These are phyloP conservation scores for Callospermophilus lateralis DNA, from an alignment of 2,113 vertebrate species.

Conservation along the genomic window DNA sequence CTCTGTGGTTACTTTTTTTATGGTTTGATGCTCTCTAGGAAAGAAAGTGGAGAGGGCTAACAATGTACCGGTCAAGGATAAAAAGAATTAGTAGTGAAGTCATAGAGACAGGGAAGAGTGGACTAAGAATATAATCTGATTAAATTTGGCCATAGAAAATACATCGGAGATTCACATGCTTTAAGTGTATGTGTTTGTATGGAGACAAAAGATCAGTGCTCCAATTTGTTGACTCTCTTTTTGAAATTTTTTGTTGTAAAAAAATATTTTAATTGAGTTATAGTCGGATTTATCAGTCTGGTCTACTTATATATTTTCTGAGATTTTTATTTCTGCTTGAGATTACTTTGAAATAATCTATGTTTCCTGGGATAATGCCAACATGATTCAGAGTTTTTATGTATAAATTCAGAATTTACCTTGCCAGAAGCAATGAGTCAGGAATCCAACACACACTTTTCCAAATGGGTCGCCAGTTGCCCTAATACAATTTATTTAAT, in stretches of 20 bases:
- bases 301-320: background rate
- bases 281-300: background rate
- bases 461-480: background rate
- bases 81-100: background rate
- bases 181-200: background rate
- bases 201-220: background rate
- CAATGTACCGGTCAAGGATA: background rate
- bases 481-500: background rate
- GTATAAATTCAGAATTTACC: background rate
- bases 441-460: background rate
- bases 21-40: background rate
- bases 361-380: background rate
- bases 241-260: slow-evolving; percentile 6
- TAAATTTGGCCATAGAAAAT: background rate
- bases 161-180: background rate
- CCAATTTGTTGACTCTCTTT: background rate
- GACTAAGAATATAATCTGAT: background rate
- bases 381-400: background rate
- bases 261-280: background rate
- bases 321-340: background rate
- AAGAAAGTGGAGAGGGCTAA: background rate
- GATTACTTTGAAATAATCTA: slow-evolving; percentile 23
- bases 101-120: background rate
- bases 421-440: slow-evolving; percentile 22
- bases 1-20: background rate